Base-by-base conservation (phyloP, 2,888 invertebrate species). In the Epicampocera succincta region DNA sequence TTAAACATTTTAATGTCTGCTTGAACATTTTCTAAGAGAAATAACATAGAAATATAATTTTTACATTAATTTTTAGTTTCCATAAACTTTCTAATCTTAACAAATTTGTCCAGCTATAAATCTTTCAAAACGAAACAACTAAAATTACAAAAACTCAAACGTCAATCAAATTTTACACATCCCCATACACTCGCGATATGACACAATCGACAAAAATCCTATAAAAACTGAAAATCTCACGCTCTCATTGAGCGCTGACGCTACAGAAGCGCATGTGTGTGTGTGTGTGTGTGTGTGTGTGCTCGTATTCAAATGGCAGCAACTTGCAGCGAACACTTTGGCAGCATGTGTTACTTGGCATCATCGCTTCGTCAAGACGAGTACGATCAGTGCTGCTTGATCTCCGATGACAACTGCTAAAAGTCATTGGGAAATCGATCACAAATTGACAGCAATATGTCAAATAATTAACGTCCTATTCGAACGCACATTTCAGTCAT, bases 361-460 rank as follows among this genome's bases (percentile, higher is more conserved):
- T 61, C 52, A 68, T 48, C 19, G 48, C 56, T 50, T 15, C 58
- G 56, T 66, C 42, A 42, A 42, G 44, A 52, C 42, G 21, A 52
- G 29, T 8, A 11, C 21, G 54, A 54, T 68, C 66, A 42, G 29
- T 74, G 65, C n/a, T n/a, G n/a, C n/a, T 75, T 78, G 82, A 82
- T 75, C 71, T 78, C 25, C 33, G 74, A 25, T 66, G 78, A 75
- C 82, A 82, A 82, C 78, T 82, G 82, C 48, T 78, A 60, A 78
- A 82, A 78, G 60, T 79, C 78, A 79, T 66, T 60, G 66, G 75
- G 48, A 77, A 71, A 75, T 82, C 82, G 52, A 82, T 78, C 78
- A 82, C 71, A 82, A 60, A 74, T 78, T 82, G 82, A 82, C 82
- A 82, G 78, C 54, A 78, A 82, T 82, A 82, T 82, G 82, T 82